A percentile compares a stretch with the other conserved stretches of the same genome.
phyloP scores from a whole-genome alignment of 1,140 invertebrate genomes.

The Bombus waltoni region DNA sequence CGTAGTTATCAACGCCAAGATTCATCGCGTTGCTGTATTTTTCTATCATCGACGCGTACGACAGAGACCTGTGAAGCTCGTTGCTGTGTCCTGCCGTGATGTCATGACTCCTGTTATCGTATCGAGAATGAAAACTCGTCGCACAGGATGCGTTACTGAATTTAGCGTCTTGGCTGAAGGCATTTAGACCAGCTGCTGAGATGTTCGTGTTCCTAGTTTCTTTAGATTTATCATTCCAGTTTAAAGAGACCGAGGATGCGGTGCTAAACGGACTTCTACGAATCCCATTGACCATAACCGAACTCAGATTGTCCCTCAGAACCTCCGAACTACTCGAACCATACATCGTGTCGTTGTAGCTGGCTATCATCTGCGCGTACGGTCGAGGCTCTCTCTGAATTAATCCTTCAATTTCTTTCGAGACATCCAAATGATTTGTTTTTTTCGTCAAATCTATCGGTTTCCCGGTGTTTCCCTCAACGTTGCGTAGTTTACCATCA shows the following conservation, averaged over 20 bases:
- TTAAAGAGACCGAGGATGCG: background rate
- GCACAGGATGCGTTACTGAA: background rate
- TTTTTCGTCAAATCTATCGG: background rate
- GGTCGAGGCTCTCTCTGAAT: slow-evolving; percentile 36
- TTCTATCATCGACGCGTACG: slow-evolving; percentile 61
- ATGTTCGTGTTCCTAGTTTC: background rate
- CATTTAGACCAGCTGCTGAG: background rate
- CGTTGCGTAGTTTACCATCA: accelerated
- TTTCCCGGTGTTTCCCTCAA: too few relatives aligned
- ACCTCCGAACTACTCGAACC: background rate
- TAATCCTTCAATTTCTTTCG: background rate
- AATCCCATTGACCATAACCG: background rate
- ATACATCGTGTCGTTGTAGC: slow-evolving; percentile 50
- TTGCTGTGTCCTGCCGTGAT: background rate
- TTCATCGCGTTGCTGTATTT: slow-evolving; percentile 57
- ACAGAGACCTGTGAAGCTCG: slow-evolving; percentile 2
- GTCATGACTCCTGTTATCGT: too few relatives aligned
- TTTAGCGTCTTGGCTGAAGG: background rate
- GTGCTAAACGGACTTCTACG: slow-evolving; percentile 48
- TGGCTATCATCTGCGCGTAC: slow-evolving; percentile 65
- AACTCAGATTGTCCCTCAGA: slow-evolving; percentile 7
- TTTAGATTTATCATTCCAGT: background rate
- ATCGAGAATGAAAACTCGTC: background rate
- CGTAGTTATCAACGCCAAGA: background rate
- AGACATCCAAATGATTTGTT: background rate